Conservation (phyloP, 2,797 vertebrate species). For the Ctenopoma multispine region DNA sequence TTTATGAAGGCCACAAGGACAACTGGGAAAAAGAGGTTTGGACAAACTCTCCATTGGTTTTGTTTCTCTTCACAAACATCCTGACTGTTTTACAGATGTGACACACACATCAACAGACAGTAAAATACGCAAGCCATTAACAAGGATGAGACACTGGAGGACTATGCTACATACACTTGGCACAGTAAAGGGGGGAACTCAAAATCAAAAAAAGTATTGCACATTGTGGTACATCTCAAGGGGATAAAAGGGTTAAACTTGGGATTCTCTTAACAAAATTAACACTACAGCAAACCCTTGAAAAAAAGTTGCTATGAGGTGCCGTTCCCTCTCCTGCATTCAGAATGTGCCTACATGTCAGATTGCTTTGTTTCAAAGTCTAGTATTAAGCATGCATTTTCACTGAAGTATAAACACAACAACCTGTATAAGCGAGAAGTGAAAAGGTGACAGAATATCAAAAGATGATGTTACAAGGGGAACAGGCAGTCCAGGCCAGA, state of each 20-base stretch:
- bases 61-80: constrained; percentile 55
- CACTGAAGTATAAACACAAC: constrained; percentile 30
- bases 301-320: constrained; percentile 1
- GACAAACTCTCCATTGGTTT: constrained; percentile 36
- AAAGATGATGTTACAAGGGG: constrained; percentile 35
- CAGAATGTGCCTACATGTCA: constrained; percentile 28
- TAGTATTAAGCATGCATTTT: constrained; percentile 41
- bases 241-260: constrained; percentile 31
- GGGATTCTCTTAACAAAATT: constrained; percentile 43
- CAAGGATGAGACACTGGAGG: constrained; percentile 50
- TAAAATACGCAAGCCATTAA: constrained; percentile 52
- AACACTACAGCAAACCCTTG: constrained; percentile 35
- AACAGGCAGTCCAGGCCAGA: constrained; percentile 40
- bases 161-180: constrained; percentile 85
- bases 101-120: constrained; percentile 51
- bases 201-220: constrained; percentile 76
- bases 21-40: constrained; percentile 30
- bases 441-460: constrained; percentile 38
- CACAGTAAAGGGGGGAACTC: constrained; percentile 79
- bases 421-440: constrained; percentile 22
- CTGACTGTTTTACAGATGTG: constrained; percentile 41
- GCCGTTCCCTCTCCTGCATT: constrained; percentile 30
- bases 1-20: constrained; percentile 67
- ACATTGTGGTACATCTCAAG: constrained; percentile 66
- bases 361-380: constrained; percentile 50